Percentiles rank a stretch among this genome's conserved stretches.
Conservation (phyloP, 2,888 invertebrate genomes). For the Cryptocephalus moraei region DNA sequence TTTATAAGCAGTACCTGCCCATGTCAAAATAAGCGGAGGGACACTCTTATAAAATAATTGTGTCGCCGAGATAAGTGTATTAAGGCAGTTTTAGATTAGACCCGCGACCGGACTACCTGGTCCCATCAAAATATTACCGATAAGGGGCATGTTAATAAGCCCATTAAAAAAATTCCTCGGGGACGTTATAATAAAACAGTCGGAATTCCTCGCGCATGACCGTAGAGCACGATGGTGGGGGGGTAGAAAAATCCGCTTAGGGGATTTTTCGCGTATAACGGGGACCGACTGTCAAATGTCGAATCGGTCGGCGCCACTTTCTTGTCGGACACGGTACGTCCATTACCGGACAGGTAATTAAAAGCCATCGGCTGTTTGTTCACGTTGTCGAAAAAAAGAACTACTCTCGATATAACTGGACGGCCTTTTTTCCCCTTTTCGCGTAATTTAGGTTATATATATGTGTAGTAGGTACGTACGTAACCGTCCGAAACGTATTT, state of each 20-base stretch:
- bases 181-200: background rate
- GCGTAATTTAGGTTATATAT: too few species aligned
- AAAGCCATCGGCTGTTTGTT: conserved; percentile 37
- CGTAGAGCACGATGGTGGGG: too few species aligned
- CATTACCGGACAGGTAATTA: conserved; percentile 42
- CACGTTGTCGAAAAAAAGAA: conserved; percentile 3
- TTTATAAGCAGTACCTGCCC: too few species aligned
- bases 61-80: too few species aligned
- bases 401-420: conserved; percentile 28
- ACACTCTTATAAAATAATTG: too few species aligned
- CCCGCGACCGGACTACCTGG: too few species aligned
- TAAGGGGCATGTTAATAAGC: conserved; percentile 13
- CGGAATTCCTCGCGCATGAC: too few species aligned
- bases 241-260: too few species aligned
- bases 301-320: conserved; percentile 34
- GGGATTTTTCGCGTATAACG: conserved; percentile 17
- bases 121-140: conserved; percentile 7
- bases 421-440: conserved; percentile 21
- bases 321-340: conserved; percentile 40
- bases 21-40: too few species aligned
- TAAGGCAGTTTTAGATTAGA: too few species aligned
- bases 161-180: conserved; percentile 13
- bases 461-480: too few species aligned
- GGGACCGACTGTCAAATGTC: conserved; percentile 36
- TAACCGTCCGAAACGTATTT: too few species aligned